These are phyloP conservation scores for Mesocricetus auratus DNA, from an alignment of 2,113 vertebrate genomes.

Conservation along the genomic window DNA sequence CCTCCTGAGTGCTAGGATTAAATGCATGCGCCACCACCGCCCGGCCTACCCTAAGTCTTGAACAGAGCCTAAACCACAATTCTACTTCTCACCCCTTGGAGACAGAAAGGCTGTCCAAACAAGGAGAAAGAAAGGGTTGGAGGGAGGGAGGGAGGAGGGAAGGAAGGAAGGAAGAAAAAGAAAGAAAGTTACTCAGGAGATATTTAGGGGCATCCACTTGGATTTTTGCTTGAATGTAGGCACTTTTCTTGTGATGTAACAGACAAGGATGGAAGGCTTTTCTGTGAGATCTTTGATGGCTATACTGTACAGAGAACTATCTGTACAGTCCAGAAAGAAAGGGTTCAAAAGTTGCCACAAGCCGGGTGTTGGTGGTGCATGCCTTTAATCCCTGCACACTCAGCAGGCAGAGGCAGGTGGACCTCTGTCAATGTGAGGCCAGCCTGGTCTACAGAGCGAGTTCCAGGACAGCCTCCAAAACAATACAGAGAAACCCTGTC, in stretches of 20 bases:
- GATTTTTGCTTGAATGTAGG: neutral
- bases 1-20: too few relatives aligned
- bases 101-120: conserved; percentile 32
- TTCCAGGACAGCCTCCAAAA: too few relatives aligned
- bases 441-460: too few relatives aligned
- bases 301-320: neutral
- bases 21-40: too few relatives aligned
- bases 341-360: neutral
- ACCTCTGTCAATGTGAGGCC: too few relatives aligned
- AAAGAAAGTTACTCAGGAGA: neutral
- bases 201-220: neutral
- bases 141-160: too few relatives aligned
- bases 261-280: neutral
- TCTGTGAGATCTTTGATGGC: neutral
- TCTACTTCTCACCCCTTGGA: neutral
- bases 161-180: too few relatives aligned
- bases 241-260: conserved; percentile 30
- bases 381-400: too few relatives aligned
- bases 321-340: neutral
- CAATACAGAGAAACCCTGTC: too few relatives aligned
- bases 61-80: neutral
- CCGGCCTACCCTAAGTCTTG: neutral
- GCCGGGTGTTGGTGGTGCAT: too few relatives aligned
- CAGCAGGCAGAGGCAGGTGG: too few relatives aligned
- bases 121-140: neutral